Conservation (phyloP, 2,888 invertebrate species). For the Allacma fusca region DNA sequence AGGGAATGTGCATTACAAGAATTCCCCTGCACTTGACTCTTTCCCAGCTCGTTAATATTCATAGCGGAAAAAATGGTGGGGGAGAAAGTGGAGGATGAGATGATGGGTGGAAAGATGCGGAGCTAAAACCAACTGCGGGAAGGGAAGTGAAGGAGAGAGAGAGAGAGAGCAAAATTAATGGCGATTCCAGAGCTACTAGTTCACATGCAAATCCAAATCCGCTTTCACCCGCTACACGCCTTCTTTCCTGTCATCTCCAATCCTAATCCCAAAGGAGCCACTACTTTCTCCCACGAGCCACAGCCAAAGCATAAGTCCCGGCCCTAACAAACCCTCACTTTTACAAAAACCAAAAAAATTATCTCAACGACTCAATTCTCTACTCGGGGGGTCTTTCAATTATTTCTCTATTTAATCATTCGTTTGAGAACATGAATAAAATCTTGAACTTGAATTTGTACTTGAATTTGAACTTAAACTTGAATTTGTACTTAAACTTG, state of each 20-base stretch:
- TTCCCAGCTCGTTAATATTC: constrained; percentile 3
- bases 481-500: too few relatives aligned
- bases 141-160: not conserved
- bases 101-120: not conserved
- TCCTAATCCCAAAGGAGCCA: not conserved
- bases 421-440: too few relatives aligned
- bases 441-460: too few relatives aligned
- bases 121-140: not conserved
- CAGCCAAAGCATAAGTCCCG: too few relatives aligned
- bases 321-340: too few relatives aligned
- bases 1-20: too few relatives aligned
- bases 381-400: too few relatives aligned
- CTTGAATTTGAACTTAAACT: too few relatives aligned
- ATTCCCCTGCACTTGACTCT: not conserved
- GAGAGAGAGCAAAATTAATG: constrained; percentile 5
- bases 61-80: not conserved
- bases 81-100: not conserved
- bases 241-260: not conserved
- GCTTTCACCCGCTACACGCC: not conserved
- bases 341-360: too few relatives aligned
- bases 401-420: too few relatives aligned
- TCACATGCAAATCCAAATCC: constrained; percentile 6
- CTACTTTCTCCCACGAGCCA: too few relatives aligned
- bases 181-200: constrained; percentile 1
- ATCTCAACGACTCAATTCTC: too few relatives aligned